Conservation (phyloP, 2,113 vertebrate species). For the Corythornis vintsioides region DNA sequence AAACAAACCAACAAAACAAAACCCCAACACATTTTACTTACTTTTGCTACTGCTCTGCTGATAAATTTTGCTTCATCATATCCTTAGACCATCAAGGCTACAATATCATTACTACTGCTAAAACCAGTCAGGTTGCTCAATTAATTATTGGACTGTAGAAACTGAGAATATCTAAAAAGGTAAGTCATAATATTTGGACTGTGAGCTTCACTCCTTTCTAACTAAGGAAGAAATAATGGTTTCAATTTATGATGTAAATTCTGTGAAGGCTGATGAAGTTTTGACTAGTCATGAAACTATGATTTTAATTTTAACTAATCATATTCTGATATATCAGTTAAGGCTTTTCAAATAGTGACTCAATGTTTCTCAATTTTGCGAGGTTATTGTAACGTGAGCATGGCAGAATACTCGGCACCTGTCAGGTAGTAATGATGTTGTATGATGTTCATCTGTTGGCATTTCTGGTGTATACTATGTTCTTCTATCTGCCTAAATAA, state of each 20-base stretch:
- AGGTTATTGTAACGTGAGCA: neutral
- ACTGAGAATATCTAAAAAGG: neutral
- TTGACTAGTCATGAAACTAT: neutral
- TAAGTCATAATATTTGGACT: neutral
- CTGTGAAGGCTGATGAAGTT: neutral
- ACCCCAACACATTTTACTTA: neutral
- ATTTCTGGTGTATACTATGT: neutral
- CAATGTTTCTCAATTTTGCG: neutral
- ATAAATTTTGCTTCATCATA: constrained; percentile 26
- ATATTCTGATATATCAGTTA: neutral
- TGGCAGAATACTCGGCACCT: neutral
- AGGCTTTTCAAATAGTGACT: neutral
- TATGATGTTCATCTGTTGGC: neutral
- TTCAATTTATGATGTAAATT: neutral
- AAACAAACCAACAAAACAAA: neutral
- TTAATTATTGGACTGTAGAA: neutral
- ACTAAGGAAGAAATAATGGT: neutral
- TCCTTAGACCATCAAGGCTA: neutral
- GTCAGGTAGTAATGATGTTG: neutral
- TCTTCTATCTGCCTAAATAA: neutral
- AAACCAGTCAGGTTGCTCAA: neutral
- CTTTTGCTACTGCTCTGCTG: constrained; percentile 8
- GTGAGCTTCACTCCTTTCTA: neutral
- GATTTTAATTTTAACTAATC: neutral
- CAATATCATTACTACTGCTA: neutral